A percentile compares a stretch with the other conserved stretches of the same genome.
phyloP scores from a whole-genome alignment of 1,140 invertebrate species.

The Lineus longissimus region DNA sequence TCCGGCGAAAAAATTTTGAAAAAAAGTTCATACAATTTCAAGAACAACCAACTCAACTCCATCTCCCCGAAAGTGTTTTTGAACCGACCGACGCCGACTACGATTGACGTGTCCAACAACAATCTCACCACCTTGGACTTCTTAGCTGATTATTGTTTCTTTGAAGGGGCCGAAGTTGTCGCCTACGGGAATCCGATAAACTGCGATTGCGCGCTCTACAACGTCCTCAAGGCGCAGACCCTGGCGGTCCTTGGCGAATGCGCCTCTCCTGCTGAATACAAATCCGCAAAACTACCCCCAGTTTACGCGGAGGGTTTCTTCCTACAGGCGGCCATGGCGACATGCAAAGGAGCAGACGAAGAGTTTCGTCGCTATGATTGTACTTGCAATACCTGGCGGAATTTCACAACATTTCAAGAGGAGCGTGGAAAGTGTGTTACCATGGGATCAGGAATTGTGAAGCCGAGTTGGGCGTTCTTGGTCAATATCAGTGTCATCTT shows the following conservation, averaged over 20 bases:
- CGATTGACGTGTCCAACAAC: not conserved
- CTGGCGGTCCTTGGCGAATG: not conserved
- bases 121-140: not conserved
- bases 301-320: no score
- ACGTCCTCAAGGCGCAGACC: not conserved
- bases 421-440: no score
- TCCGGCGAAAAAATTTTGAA: no score
- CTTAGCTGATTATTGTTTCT: not conserved
- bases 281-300: not conserved
- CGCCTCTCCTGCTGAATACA: not conserved
- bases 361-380: no score
- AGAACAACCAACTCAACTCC: not conserved
- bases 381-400: no score
- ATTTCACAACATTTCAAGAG: no score
- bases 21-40: not conserved
- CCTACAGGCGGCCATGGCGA: no score
- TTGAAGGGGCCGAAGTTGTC: not conserved
- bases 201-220: conserved; percentile 1
- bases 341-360: no score
- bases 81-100: not conserved
- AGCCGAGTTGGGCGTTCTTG: no score
- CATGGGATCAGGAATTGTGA: no score
- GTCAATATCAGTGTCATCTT: no score
- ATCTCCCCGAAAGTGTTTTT: not conserved
- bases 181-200: not conserved